A percentile compares a stretch with the other conserved stretches of the same genome.
These are phyloP conservation scores for Vulpes lagopus DNA, from an alignment of 2,113 vertebrate genomes.

Conservation along the genomic window DNA sequence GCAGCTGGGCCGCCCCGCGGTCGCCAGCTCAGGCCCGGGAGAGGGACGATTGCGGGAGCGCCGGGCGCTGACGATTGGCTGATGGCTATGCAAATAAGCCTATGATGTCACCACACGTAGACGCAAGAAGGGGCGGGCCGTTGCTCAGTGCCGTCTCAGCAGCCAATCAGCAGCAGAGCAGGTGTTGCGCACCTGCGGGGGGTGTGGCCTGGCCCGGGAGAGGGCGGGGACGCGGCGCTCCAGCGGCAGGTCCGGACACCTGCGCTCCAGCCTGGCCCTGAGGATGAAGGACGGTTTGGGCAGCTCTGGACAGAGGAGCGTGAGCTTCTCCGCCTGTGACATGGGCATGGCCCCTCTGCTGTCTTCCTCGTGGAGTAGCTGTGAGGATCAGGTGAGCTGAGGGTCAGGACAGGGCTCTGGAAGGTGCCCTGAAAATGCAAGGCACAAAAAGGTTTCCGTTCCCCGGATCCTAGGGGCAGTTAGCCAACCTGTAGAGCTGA, in stretches of 20 bases:
- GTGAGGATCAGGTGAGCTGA: not conserved
- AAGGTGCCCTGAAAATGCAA: not conserved
- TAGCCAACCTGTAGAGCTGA: not conserved
- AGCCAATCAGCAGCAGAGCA: not conserved
- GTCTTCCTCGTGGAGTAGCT: not conserved
- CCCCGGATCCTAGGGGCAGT: not conserved
- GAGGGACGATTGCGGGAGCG: not conserved
- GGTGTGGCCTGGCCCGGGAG: not conserved
- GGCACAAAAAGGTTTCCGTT: not conserved
- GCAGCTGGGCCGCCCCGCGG: too few relatives aligned
- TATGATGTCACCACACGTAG: not conserved
- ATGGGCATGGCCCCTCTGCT: not conserved
- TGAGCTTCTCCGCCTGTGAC: not conserved
- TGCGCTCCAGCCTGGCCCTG: not conserved
- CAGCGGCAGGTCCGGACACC: fast-evolving
- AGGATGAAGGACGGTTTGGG: not conserved
- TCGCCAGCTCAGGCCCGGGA: not conserved
- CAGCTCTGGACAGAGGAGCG: not conserved
- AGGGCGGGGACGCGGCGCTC: not conserved
- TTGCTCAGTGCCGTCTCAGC: not conserved
- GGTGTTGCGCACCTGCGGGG: not conserved
- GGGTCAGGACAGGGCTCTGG: not conserved
- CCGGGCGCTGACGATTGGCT: not conserved
- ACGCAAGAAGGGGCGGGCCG: not conserved
- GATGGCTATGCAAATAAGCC: not conserved